Base-by-base conservation (phyloP, 2,888 invertebrate genomes). In the Tethea ocularis region DNA sequence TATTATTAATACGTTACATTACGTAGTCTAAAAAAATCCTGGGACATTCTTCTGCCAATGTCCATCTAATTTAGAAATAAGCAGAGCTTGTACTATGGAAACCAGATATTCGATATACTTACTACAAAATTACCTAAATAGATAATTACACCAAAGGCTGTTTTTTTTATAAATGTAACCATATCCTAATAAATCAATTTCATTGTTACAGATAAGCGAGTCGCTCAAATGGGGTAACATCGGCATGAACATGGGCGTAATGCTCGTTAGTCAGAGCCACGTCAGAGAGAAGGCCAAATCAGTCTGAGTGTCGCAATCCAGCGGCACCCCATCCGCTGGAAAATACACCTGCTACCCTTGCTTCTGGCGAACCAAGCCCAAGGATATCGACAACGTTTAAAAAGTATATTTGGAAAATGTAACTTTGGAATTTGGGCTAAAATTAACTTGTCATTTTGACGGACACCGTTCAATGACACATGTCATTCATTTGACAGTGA, bases 141-240 rank as follows among this genome's bases (percentile, higher is more conserved):
- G n/a, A n/a, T n/a, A n/a, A n/a, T n/a, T n/a, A n/a, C n/a, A n/a
- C n/a, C n/a, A n/a, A n/a, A n/a, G 33, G 33, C 38, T 5, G 1
- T 3, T 38, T 6, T 38, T 38, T 10, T n/a, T 0, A 24, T 15
- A 0, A 26, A 15, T 52, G 26, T 6, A n/a, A 8, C 15, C n/a
- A 26, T 52, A 52, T 5, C 24, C 15, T 23, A 52, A n/a, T 60
- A n/a, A 62, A 10, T 36, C 20, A 57, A 75, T 77, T 71, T 75
- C 72, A 60, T 92, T 89, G 93, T 94, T 94, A 53, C 93, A 95
- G 95, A 94, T 95, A 88, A 95, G 95, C 85, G 95, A 95, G 89
- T 95, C 95, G 81, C 93, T 95, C 69, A 95, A 95, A 88, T 95
- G 95, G 95, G 95, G 95, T 78, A 95, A 94, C 86, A 94, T 95